These are phyloP conservation scores for Phalloptychus januarius DNA, from an alignment of 2,797 vertebrate genomes.

Conservation along the genomic window DNA sequence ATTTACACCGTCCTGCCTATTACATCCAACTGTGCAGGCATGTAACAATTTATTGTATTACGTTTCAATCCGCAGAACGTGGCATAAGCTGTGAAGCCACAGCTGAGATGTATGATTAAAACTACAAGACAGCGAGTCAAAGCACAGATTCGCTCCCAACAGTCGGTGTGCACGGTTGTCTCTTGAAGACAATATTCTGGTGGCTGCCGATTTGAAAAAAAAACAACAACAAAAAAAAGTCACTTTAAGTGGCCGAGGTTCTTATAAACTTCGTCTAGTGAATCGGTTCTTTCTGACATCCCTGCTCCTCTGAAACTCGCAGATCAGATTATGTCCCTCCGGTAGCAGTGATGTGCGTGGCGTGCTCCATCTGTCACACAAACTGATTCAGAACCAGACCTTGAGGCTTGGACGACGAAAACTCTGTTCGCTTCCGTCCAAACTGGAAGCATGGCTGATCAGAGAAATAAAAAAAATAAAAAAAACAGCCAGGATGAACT, in stretches of 20 bases:
- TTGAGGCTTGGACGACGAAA: slow-evolving; percentile 7
- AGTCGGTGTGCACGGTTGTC: background rate
- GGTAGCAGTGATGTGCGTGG: slow-evolving; percentile 7
- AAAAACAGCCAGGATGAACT: slow-evolving; percentile 26
- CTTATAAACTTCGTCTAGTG: slow-evolving; percentile 2
- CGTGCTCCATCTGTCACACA: slow-evolving; percentile 7
- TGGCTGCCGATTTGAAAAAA: background rate
- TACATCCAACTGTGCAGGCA: background rate
- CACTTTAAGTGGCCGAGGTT: slow-evolving; percentile 1
- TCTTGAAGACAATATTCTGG: background rate
- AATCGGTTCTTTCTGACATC: slow-evolving; percentile 15
- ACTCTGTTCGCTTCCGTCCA: slow-evolving; percentile 12
- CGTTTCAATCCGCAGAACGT: background rate
- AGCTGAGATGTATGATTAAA: slow-evolving; percentile 10
- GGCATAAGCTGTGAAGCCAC: slow-evolving; percentile 2
- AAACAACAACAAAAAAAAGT: background rate
- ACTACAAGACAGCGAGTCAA: slow-evolving; percentile 1
- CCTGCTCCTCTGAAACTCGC: slow-evolving; percentile 4
- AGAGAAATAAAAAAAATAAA: background rate
- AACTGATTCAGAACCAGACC: background rate
- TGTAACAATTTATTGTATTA: background rate
- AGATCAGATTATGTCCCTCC: background rate
- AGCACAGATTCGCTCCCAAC: slow-evolving; percentile 3
- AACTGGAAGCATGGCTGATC: slow-evolving; percentile 24
- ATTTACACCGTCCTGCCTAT: background rate